Evolutionary conservation across 2,888 invertebrate genomes (phyloP), one percentile per base, ranked within the genome.

Genomic region (Drosophila niveifrons): DNA sequence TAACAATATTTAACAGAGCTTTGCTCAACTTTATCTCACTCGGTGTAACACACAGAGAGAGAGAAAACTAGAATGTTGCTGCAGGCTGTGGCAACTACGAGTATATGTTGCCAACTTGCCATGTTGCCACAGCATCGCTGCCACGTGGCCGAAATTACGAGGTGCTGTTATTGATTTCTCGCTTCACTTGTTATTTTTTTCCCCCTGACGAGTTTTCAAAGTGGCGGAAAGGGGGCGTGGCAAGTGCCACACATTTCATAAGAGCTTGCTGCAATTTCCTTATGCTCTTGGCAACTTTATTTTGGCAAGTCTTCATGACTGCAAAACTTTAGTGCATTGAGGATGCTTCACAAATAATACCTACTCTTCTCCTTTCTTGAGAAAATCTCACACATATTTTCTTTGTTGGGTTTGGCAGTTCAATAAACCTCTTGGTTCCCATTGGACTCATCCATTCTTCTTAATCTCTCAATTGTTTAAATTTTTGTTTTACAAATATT

Each of bases 131-230:
- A 55, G 31, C 72, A 75, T 48, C 18, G 18, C 47, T 29, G 52
- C 13, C 50, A 58, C 47, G 57, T 63, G 58, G 36, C 56, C 43
- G 51, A 50, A 53, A 29, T 31, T 11, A 36, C 44, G 50, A 34
- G 31, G 28, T 44, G 18, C 51, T 15, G 10, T 58, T 73, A 73
- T 72, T 75, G 73, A 75, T 71, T 75, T 65, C 41, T 65, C 56
- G 63, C 50, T 47, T 52, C 23, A 63, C 31, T 41, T 11, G 23
- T 2, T 23, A 23, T 4, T 23, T 23, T 29, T 13, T 31, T 18
- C n/a, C 47, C 23, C 23, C 4, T 41, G 41, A 46, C 10, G 10
- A 36, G 23, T 34, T 34, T 2, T 34, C 10, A 31, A 13, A 18
- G 18, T n/a, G 10, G 13, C 39, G 31, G 31, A 10, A 44, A 23